Conservation (phyloP, 1,140 invertebrate species). For the Oscheius sp. region DNA sequence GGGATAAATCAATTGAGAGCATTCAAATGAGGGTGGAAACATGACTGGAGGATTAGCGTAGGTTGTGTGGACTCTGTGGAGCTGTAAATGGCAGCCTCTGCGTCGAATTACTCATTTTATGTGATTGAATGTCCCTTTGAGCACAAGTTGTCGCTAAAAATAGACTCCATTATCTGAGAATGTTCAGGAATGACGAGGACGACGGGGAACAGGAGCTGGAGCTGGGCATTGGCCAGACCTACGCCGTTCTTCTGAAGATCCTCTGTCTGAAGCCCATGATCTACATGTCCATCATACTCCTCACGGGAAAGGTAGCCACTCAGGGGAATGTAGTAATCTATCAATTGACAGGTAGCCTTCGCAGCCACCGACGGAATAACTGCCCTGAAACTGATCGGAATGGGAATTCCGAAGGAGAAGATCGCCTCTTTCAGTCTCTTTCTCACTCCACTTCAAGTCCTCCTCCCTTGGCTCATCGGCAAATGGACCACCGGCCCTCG, state of each 20-base stretch:
- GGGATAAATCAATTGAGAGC: too few relatives aligned
- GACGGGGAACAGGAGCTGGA: conserved; percentile 65
- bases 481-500: conserved; percentile 82
- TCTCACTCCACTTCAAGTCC: conserved; percentile 61
- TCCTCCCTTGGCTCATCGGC: conserved; percentile 82
- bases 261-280: conserved; percentile 77
- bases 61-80: not conserved
- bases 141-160: not conserved
- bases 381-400: conserved; percentile 87
- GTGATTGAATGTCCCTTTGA: conserved; percentile 2
- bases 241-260: conserved; percentile 78
- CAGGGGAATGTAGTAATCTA: not conserved
- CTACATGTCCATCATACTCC: conserved; percentile 73
- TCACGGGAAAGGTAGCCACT: conserved; percentile 80
- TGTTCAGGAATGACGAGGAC: conserved; percentile 27
- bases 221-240: conserved; percentile 75
- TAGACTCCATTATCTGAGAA: not conserved
- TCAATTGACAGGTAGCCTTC: conserved; percentile 78
- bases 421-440: conserved; percentile 74
- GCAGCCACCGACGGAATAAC: conserved; percentile 91
- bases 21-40: not conserved
- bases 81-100: not conserved
- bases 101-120: not conserved
- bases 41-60: not conserved
- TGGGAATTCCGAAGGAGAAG: conserved; percentile 89